Evolutionary conservation across 2,888 invertebrate species (phyloP).

Genomic region (Xestia c-nigrum): DNA sequence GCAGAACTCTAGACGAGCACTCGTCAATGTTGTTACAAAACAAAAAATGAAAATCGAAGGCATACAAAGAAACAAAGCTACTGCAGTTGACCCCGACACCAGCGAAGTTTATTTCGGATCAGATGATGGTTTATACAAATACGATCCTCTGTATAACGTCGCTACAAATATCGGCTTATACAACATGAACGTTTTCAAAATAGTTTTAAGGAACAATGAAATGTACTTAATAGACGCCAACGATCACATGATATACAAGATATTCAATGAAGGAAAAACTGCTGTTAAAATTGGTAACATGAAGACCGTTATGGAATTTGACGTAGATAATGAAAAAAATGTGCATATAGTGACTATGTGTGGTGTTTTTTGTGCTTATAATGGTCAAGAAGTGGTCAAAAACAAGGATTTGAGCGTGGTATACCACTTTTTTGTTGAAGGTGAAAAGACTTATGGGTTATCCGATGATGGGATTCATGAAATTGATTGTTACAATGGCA

Average conservation of each 20-base stretch:
- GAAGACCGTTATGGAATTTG: slow-evolving; percentile 83
- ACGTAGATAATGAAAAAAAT: slow-evolving; percentile 81
- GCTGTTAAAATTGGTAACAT: slow-evolving; percentile 76
- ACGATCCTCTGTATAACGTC: slow-evolving; percentile 76
- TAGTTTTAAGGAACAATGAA: slow-evolving; percentile 82
- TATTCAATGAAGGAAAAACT: slow-evolving; percentile 74
- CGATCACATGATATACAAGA: slow-evolving; percentile 84
- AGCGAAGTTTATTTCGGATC: slow-evolving; percentile 86
- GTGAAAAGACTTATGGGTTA: slow-evolving; percentile 78
- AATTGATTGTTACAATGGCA: slow-evolving; percentile 83
- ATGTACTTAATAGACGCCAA: slow-evolving; percentile 85
- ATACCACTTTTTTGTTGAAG: slow-evolving; percentile 80
- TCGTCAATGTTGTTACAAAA: slow-evolving; percentile 82
- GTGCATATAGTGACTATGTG: slow-evolving; percentile 84
- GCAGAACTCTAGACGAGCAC: slow-evolving; percentile 84
- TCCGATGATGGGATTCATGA: slow-evolving; percentile 78
- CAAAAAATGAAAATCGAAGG: slow-evolving; percentile 78
- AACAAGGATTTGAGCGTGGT: slow-evolving; percentile 79
- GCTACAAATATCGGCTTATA: slow-evolving; percentile 82
- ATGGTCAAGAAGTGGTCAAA: slow-evolving; percentile 77
- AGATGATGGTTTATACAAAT: slow-evolving; percentile 84
- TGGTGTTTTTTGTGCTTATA: slow-evolving; percentile 81
- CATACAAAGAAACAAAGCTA: slow-evolving; percentile 83
- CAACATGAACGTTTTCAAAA: slow-evolving; percentile 84
- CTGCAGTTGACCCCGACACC: slow-evolving; percentile 81